phyloP scores from a whole-genome alignment of 2,888 invertebrate species.

The Aphodius granarius region DNA sequence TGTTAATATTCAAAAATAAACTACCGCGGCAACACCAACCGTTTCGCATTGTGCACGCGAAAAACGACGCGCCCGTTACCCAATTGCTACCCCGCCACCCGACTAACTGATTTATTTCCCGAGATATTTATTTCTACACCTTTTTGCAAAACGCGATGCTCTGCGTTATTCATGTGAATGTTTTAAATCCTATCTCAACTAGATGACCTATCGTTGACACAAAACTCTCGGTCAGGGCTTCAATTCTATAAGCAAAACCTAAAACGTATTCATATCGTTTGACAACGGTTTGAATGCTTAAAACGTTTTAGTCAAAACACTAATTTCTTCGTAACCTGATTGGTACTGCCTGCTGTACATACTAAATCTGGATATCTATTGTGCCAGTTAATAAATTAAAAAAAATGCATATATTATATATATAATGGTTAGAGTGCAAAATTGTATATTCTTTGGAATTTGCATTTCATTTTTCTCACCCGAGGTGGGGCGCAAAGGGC shows the following conservation, averaged over 20 bases:
- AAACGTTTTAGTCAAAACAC: too few species aligned
- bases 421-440: not conserved
- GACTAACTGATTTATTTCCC: not conserved
- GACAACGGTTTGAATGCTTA: too few species aligned
- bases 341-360: too few species aligned
- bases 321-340: too few species aligned
- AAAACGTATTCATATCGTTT: too few species aligned
- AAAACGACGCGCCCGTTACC: not conserved
- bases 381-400: not conserved
- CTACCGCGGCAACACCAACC: not conserved
- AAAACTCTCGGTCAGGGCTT: too few species aligned
- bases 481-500: not conserved
- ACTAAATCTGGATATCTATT: too few species aligned
- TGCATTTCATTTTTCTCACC: not conserved
- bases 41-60: not conserved
- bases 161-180: not conserved
- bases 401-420: not conserved
- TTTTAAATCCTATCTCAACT: not conserved
- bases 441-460: not conserved
- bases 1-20: constrained; percentile 23
- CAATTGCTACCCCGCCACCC: not conserved
- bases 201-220: not conserved
- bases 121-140: not conserved
- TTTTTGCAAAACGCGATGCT: not conserved
- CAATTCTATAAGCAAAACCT: too few species aligned